phyloP scores from a whole-genome alignment of 2,113 vertebrate genomes.

The Nesoenas mayeri region DNA sequence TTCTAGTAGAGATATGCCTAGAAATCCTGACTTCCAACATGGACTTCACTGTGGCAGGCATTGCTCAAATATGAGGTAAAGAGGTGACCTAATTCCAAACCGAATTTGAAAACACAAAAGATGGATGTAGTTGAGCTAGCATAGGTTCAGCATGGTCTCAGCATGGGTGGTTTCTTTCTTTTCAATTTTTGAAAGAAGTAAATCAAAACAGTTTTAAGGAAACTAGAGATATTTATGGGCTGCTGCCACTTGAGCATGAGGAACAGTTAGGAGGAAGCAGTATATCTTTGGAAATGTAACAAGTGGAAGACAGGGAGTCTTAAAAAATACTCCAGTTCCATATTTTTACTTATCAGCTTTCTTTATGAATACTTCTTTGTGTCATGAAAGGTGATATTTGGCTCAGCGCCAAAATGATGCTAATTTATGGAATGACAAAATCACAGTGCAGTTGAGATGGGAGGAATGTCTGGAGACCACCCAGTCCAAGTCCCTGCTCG shows the following conservation, averaged over 20 bases:
- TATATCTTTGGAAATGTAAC: constrained; percentile 18
- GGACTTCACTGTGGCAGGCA: neutral
- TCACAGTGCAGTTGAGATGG: neutral
- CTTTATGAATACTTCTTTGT: neutral
- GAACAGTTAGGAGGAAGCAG: constrained; percentile 10
- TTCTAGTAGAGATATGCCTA: neutral
- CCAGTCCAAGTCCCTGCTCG: neutral
- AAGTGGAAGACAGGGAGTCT: neutral
- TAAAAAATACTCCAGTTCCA: neutral
- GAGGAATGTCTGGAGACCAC: neutral
- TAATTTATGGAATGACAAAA: neutral
- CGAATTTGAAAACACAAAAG: neutral
- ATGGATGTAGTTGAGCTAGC: neutral
- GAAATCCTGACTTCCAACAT: neutral
- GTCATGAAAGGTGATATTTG: neutral
- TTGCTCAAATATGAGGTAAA: neutral
- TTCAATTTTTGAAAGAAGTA: constrained; percentile 12
- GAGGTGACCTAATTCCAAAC: neutral
- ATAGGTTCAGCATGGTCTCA: neutral
- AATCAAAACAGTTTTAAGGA: constrained; percentile 32
- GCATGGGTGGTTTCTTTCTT: neutral
- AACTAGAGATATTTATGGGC: constrained; percentile 5
- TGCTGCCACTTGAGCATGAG: neutral
- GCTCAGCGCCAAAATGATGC: neutral
- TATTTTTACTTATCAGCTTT: neutral